These are phyloP conservation scores for Cydia splendana DNA, from an alignment of 1,140 invertebrate species.

Conservation along the genomic window DNA sequence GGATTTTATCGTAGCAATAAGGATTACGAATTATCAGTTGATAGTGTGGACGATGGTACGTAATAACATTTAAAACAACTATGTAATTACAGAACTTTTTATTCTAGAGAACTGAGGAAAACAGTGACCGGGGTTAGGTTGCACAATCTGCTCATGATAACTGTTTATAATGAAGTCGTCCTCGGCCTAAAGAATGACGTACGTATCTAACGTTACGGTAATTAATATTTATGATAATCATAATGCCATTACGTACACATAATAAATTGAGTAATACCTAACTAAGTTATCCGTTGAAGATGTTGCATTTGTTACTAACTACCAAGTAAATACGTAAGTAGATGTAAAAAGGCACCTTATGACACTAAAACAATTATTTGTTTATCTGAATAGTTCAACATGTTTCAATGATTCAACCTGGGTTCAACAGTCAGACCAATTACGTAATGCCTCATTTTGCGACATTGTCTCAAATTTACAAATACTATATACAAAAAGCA, in stretches of 20 bases:
- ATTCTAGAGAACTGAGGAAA: no score
- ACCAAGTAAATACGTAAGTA: neutral
- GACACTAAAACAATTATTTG: neutral
- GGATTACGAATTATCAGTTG: no score
- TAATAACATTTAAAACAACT: no score
- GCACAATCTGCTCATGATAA: neutral
- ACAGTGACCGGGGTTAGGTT: neutral
- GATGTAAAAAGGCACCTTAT: neutral
- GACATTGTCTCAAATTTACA: no score
- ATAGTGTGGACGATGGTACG: no score
- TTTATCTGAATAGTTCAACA: neutral
- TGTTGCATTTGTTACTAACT: neutral
- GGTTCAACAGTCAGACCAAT: no score
- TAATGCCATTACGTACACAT: neutral
- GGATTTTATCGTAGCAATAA: no score
- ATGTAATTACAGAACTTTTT: no score
- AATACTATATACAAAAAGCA: no score
- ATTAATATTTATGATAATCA: conserved; percentile 8
- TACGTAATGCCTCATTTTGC: no score
- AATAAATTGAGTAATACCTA: neutral
- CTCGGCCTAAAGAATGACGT: conserved; percentile 16
- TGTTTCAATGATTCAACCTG: neutral
- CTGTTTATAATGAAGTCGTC: neutral
- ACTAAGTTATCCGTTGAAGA: neutral
- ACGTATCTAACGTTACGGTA: neutral